Base-by-base conservation (phyloP, 2,888 invertebrate genomes). In the Chloroclysta siterata region DNA sequence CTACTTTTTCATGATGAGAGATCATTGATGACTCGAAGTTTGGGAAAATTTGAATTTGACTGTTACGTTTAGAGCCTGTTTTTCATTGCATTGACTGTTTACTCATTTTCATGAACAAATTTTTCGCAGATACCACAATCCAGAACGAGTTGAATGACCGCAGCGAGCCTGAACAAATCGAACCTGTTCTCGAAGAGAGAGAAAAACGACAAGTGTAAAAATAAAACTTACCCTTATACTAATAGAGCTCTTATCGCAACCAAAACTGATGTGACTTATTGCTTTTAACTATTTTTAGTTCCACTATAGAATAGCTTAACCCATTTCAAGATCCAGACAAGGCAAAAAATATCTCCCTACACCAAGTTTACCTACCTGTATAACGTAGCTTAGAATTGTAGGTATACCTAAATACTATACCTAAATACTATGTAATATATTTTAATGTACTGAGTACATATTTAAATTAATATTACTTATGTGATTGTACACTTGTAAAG, bases 91-190 rank as follows among this genome's bases (percentile, higher is more conserved):
- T 14, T 17, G 2, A 17, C 46, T 2, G 11, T 39, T 39, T 39
- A 39, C n/a, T n/a, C n/a, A n/a, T n/a, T n/a, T n/a, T n/a, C n/a
- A n/a, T n/a, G n/a, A n/a, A n/a, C n/a, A n/a, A n/a, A 39, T 60
- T 69, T 69, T 69, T 62, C 62, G 5, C 80, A 90, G 90, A 89
- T 65, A 70, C 81, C 46, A 63, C 78, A 29, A 71, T 80, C 29
- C 82, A 72, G 56, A 79, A 73, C 44, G 81, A 79, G 6, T 74
- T 71, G 42, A 77, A 62, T 7, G 85, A 85, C 0, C 79, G 68
- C 65, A 85, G 87, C 63, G 88, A 88, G 4, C 85, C 84, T 0
- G 90, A 90, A 62, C 83, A 81, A 63, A 73, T 76, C 5, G 88
- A 89, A 11, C 65, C 73, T 0, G 67, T 80, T 0, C 76, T 77